Conservation (phyloP, 1,140 invertebrate genomes). For the Patella vulgata region DNA sequence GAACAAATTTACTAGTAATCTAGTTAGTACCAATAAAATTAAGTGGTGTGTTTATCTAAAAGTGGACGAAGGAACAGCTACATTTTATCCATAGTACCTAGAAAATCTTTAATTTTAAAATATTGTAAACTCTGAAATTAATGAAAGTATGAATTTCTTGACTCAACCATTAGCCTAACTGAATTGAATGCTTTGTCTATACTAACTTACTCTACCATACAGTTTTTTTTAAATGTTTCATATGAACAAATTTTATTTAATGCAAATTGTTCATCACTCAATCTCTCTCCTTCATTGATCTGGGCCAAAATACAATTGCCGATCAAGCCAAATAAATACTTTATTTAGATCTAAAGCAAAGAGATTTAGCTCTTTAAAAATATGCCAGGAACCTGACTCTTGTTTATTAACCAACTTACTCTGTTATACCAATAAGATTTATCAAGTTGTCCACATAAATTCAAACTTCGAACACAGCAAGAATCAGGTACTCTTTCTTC, state of each 20-base stretch:
- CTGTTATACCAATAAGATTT: slow-evolving; percentile 30
- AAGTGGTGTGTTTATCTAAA: background rate
- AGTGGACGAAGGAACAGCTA: too few relatives aligned
- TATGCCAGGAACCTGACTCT: background rate
- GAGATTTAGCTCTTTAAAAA: too few relatives aligned
- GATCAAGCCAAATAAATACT: background rate
- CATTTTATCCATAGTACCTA: background rate
- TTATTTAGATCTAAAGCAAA: background rate
- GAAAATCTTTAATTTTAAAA: too few relatives aligned
- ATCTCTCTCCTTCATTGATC: too few relatives aligned
- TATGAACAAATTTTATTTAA: too few relatives aligned
- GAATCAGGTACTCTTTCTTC: slow-evolving; percentile 81
- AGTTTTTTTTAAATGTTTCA: too few relatives aligned
- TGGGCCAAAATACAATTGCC: background rate
- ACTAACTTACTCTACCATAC: too few relatives aligned
- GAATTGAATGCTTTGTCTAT: too few relatives aligned
- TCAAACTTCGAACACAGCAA: slow-evolving; percentile 72
- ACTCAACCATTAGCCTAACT: too few relatives aligned
- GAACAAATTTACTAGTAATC: slow-evolving; percentile 1
- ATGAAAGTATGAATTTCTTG: too few relatives aligned
- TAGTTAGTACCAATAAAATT: background rate
- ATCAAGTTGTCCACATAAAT: slow-evolving; percentile 32
- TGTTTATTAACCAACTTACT: slow-evolving; percentile 21
- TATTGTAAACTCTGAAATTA: too few relatives aligned
- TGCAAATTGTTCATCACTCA: too few relatives aligned